Base-by-base conservation (phyloP, 64 coral and sea anemone genomes). In the Cladopsammia gracilis region DNA sequence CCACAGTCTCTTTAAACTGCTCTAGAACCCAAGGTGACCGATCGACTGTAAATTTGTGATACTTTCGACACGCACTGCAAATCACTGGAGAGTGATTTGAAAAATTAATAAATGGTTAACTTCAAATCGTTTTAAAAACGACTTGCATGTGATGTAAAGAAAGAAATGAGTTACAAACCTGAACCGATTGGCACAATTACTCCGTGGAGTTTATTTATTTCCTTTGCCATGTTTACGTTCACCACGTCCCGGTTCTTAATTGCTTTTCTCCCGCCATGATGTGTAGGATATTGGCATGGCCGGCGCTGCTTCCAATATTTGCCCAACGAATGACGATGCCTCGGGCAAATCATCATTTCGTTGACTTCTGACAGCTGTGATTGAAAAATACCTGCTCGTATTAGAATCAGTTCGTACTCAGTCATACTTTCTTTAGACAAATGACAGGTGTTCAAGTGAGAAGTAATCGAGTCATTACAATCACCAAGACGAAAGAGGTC, bases 201-300 rank as follows among this genome's bases (percentile, higher is more conserved):
- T 10, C 43, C 70, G 11, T 72, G 70, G 43, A 72, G 70, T 10
- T 10, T 45, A 10, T 45, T 44, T 6, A 72, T 72, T 72, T 72
- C 70, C 42, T 72, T 72, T 45, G 70, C 70, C 70, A 72, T 72
- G 34, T 44, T 16, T 10, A 72, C 11, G 70, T 72, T 72, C 11
- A 72, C 11, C 7, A 72, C 70, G 26, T 72, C 11, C 43, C 89
- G 83, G 24, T 20, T 58, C 77, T 91, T 91, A n/a, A 91, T 19
- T 91, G 77, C 78, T 25, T 64, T 69, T 10, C 60, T 83, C 7
- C 25, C 81, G 34, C 78, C 89, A 18, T 7, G 52, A 47, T 72
- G 89, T 43, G 58, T 62, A 24, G 78, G 89, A 59, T 91, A 91
- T 72, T 91, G 89, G 59, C 89, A 91, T 59, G 89, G 79, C 34